Evolutionary conservation across 1,140 invertebrate genomes (phyloP).

Genomic region (Drosophila sulfurigaster): DNA sequence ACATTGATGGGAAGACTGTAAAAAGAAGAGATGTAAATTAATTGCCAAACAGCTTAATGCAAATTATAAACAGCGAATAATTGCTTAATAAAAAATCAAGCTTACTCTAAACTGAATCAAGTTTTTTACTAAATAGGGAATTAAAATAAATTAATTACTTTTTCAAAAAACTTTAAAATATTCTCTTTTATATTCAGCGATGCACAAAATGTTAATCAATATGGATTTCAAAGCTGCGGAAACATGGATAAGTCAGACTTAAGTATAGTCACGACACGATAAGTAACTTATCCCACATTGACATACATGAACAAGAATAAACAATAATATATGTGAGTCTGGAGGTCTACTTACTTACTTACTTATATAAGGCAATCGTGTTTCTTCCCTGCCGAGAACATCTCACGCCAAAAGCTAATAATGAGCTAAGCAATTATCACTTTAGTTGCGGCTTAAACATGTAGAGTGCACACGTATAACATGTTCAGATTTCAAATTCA

Average conservation of each 20-base stretch:
- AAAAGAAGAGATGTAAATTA: not conserved
- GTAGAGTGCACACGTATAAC: slow-evolving; percentile 31
- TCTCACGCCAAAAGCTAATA: slow-evolving; percentile 75
- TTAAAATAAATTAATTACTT: too few relatives aligned
- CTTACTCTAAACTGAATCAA: too few relatives aligned
- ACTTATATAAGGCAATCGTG: slow-evolving; percentile 29
- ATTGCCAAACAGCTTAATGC: not conserved
- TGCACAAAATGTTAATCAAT: slow-evolving; percentile 1
- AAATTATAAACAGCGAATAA: too few relatives aligned
- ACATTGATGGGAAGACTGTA: not conserved
- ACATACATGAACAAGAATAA: slow-evolving; percentile 11
- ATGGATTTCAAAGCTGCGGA: not conserved
- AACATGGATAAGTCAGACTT: not conserved
- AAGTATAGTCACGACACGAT: slow-evolving; percentile 3
- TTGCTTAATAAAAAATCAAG: too few relatives aligned
- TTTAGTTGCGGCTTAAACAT: slow-evolving; percentile 59
- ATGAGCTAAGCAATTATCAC: slow-evolving; percentile 76
- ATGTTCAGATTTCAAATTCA: slow-evolving; percentile 56
- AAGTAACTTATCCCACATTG: slow-evolving; percentile 17
- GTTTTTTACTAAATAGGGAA: too few relatives aligned
- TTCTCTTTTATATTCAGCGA: not conserved
- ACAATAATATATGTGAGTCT: slow-evolving; percentile 22
- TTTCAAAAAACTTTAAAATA: too few relatives aligned
- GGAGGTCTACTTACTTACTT: slow-evolving; percentile 19
- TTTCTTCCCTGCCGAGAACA: slow-evolving; percentile 35